These are phyloP conservation scores for Anoplolepis gracilipes DNA, from an alignment of 1,140 invertebrate genomes.

Conservation along the genomic window DNA sequence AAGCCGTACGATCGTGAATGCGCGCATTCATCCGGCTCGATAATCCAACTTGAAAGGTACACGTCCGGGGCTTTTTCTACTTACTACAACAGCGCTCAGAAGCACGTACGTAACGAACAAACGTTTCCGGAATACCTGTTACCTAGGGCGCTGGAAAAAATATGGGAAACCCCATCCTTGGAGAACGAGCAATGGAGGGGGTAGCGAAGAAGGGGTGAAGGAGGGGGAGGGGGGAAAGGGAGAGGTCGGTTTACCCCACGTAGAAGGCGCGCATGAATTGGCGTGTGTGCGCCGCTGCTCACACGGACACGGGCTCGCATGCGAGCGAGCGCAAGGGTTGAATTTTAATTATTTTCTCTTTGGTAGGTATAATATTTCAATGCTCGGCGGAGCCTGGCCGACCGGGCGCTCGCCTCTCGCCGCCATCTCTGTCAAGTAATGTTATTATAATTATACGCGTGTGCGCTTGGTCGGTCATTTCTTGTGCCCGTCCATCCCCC, in stretches of 20 bases:
- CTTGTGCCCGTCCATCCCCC: constrained; percentile 72
- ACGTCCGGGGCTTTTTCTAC: constrained; percentile 72
- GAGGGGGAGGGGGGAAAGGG: constrained; percentile 32
- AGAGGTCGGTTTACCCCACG: constrained; percentile 61
- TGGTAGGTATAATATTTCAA: constrained; percentile 86
- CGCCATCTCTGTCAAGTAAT: constrained; percentile 85
- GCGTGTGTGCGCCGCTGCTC: constrained; percentile 49
- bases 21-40: constrained; percentile 57
- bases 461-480: constrained; percentile 79
- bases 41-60: constrained; percentile 63
- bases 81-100: constrained; percentile 72
- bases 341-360: constrained; percentile 87
- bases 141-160: constrained; percentile 83
- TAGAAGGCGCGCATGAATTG: constrained; percentile 48
- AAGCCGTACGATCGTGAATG: constrained; percentile 56
- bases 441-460: constrained; percentile 85
- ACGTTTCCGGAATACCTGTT: constrained; percentile 83
- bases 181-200: constrained; percentile 64
- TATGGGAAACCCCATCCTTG: constrained; percentile 81
- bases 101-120: constrained; percentile 80
- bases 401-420: constrained; percentile 77
- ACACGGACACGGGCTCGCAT: constrained; percentile 59
- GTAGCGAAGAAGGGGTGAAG: constrained; percentile 46
- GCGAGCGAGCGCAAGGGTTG: constrained; percentile 83
- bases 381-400: constrained; percentile 82